Base-by-base conservation (phyloP, 2,113 vertebrate species). In the Cervus canadensis region DNA sequence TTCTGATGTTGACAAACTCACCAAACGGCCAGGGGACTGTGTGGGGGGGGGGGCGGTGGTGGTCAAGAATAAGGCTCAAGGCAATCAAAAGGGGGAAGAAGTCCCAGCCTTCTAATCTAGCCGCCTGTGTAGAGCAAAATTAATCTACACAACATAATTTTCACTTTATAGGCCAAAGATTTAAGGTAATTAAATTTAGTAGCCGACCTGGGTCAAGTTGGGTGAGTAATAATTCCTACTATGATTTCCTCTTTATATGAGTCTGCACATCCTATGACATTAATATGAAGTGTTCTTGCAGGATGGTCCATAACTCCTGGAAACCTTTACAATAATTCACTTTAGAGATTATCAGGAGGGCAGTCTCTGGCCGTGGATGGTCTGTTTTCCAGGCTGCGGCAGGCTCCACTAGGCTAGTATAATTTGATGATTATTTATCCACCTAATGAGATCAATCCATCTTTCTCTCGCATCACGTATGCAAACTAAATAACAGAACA, bases 361-460 rank as follows among this genome's bases (percentile, higher is more conserved):
- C 33, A 19, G 11, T 23, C 23, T 57, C 15, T 2, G 23, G 40
- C 23, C 28, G 0, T 1, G n/a, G 36, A 1, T 0, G 14, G 19
- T 40, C 81, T 11, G 0, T 15, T 36, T 19, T 36, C 23, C 64
- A 21, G 2, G 23, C 82, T 10, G 74, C 6, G 2, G 15, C 13
- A 33, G 64, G 62, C 13, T 28, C 28, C 0, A 1, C 30, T 15
- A 48, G n/a, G 30, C 21, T 2, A 2, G 21, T 25, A 10, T 16
- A 14, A 56, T 25, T 15, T 36, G 30, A 48, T 9, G 52, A 13
- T 33, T 14, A 59, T 14, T 25, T 21, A 16, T 8, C 78, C n/a
- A 4, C 8, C 43, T 36, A 36, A 43, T 48, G 64, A 59, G 43
- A 36, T 3, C 50, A 40, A 14, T 3, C 23, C 83, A 40, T 15